Evolutionary conservation across 2,113 vertebrate species (phyloP).

Genomic region (Sebastes fasciatus): DNA sequence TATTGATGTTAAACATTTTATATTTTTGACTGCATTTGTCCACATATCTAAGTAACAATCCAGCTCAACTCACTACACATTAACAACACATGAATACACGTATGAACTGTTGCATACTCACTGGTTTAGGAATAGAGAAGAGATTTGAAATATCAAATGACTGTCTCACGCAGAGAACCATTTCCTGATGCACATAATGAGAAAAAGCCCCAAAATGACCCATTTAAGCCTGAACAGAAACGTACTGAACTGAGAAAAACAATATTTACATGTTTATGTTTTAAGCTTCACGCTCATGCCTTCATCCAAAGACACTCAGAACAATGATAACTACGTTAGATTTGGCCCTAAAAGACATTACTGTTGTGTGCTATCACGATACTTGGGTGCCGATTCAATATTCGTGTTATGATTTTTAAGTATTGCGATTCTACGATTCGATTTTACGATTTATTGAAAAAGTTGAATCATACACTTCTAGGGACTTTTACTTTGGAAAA

Average conservation of each 20-base stretch:
- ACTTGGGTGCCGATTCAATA: too few relatives aligned
- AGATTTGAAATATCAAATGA: conserved; percentile 17
- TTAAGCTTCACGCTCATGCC: background rate
- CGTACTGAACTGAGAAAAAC: background rate
- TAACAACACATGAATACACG: conserved; percentile 42
- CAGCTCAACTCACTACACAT: conserved; percentile 3
- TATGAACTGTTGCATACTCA: conserved; percentile 10
- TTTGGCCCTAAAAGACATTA: background rate
- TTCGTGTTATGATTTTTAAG: too few relatives aligned
- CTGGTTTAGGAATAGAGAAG: background rate
- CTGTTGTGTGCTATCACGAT: background rate
- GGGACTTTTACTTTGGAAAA: too few relatives aligned
- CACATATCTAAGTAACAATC: background rate
- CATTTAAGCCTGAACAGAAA: conserved; percentile 22
- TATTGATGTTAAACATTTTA: background rate
- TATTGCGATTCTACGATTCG: too few relatives aligned
- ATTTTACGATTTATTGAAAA: too few relatives aligned
- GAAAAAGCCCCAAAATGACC: conserved; percentile 8
- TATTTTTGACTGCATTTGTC: background rate
- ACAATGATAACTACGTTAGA: background rate
- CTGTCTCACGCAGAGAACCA: background rate
- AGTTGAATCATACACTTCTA: too few relatives aligned
- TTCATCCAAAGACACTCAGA: background rate
- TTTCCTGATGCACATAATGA: conserved; percentile 32
- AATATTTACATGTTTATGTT: conserved; percentile 11